phyloP scores from a whole-genome alignment of 2,888 invertebrate genomes.

The Abrostola tripartita region DNA sequence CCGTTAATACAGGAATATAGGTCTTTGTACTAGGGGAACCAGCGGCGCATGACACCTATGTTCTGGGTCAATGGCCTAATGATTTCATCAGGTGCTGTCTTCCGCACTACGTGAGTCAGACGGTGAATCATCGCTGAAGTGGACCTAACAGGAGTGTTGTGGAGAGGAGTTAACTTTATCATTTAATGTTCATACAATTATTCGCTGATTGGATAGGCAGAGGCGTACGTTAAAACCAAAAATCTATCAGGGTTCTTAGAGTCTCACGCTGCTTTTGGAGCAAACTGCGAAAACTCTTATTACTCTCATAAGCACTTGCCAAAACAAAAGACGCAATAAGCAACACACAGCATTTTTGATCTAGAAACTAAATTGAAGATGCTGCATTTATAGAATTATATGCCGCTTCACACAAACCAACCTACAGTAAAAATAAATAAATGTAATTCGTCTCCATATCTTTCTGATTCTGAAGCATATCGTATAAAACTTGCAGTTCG shows the following conservation, averaged over 20 bases:
- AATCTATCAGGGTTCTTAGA: too few species aligned
- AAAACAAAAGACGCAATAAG: too few species aligned
- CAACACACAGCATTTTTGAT: too few species aligned
- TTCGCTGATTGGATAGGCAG: neutral
- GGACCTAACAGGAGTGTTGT: constrained; percentile 25
- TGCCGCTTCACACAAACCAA: neutral
- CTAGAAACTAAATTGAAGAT: too few species aligned
- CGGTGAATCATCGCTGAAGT: constrained; percentile 67
- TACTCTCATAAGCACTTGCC: too few species aligned
- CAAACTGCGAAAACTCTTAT: too few species aligned
- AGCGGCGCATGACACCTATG: constrained; percentile 24
- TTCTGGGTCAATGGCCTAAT: constrained; percentile 62
- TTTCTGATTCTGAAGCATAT: constrained; percentile 56
- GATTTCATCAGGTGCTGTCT: constrained; percentile 71
- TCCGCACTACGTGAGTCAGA: constrained; percentile 67
- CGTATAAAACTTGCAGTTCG: constrained; percentile 66
- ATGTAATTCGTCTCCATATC: constrained; percentile 45
- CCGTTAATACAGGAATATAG: constrained; percentile 19
- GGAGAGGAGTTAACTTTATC: constrained; percentile 6
- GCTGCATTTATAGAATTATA: too few species aligned
- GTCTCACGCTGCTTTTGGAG: too few species aligned
- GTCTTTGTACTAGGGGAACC: constrained; percentile 9
- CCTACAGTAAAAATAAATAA: neutral
- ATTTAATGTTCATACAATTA: neutral
- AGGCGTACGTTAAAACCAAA: neutral